Percentiles rank a stretch among this genome's conserved stretches.
These are phyloP conservation scores for Pelvicachromis taeniatus DNA, from an alignment of 2,113 vertebrate species.

Conservation along the genomic window DNA sequence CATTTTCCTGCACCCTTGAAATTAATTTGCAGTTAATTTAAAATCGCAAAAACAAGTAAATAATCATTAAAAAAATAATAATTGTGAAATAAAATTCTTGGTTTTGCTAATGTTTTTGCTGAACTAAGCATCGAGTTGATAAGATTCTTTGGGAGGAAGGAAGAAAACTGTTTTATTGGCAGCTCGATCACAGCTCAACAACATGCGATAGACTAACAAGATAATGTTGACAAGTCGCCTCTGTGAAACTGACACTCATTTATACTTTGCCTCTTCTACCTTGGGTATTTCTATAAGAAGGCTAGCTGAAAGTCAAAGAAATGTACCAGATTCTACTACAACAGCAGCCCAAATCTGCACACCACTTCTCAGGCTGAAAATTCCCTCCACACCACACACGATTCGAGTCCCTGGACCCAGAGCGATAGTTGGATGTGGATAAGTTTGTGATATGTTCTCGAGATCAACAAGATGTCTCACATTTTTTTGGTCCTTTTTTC, in stretches of 20 bases:
- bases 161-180: not conserved
- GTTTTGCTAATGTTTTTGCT: not conserved
- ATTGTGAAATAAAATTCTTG: not conserved
- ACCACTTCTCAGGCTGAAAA: not conserved
- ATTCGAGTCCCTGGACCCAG: not conserved
- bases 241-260: not conserved
- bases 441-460: not conserved
- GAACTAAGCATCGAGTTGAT: not conserved
- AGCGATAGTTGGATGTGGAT: not conserved
- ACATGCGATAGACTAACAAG: not conserved
- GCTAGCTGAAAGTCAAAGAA: not conserved
- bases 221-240: not conserved
- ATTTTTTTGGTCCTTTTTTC: not conserved
- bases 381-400: fast-evolving
- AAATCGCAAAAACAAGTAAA: fast-evolving
- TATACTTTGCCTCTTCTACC: not conserved
- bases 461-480: not conserved
- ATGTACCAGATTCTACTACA: not conserved
- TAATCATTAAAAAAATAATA: not conserved
- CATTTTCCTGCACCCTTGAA: not conserved
- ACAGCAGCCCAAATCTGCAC: not conserved
- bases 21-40: not conserved
- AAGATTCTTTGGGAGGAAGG: not conserved
- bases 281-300: not conserved
- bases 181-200: not conserved